Percentiles rank a stretch among this genome's conserved stretches.
Conservation (phyloP, 30 jellyfish, hydroid and myxozoan genomes). For the Chrysaora quinquecirrha region DNA sequence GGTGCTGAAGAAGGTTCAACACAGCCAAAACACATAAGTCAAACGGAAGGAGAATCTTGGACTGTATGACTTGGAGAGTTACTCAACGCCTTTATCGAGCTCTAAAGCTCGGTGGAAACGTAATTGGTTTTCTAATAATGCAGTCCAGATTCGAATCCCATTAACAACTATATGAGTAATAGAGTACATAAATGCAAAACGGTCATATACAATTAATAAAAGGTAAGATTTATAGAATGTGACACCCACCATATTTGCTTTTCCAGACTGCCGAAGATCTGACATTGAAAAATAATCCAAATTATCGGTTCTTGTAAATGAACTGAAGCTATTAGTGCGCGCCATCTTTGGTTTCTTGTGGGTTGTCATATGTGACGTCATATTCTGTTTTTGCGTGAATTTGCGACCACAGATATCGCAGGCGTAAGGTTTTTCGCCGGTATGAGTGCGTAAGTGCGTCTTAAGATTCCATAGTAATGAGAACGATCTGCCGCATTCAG, state of each 20-base stretch:
- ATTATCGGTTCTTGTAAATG: conserved; percentile 52
- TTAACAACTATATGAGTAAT: too few relatives aligned
- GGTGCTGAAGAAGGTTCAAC: too few relatives aligned
- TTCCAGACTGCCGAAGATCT: conserved; percentile 55
- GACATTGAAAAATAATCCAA: conserved; percentile 52
- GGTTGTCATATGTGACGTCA: conserved; percentile 99
- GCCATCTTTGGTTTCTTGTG: conserved; percentile 97
- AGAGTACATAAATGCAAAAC: too few relatives aligned
- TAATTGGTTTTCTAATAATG: too few relatives aligned
- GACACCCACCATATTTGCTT: conserved; percentile 59
- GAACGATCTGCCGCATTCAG: conserved; percentile 98
- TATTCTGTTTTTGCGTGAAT: conserved; percentile 97
- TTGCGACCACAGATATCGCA: conserved; percentile 98
- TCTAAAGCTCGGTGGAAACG: too few relatives aligned
- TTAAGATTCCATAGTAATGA: conserved; percentile 97
- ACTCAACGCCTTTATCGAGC: too few relatives aligned
- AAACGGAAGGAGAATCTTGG: too few relatives aligned
- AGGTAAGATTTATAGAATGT: too few relatives aligned
- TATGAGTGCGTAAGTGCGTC: conserved; percentile 98
- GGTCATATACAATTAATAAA: too few relatives aligned
- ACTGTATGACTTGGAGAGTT: too few relatives aligned
- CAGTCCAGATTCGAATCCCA: too few relatives aligned
- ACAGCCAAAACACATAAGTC: too few relatives aligned
- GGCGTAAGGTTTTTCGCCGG: conserved; percentile 99
- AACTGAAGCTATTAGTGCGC: conserved; percentile 55